These are phyloP conservation scores for Unio delphinus DNA, from an alignment of 2,888 invertebrate species.

Conservation along the genomic window DNA sequence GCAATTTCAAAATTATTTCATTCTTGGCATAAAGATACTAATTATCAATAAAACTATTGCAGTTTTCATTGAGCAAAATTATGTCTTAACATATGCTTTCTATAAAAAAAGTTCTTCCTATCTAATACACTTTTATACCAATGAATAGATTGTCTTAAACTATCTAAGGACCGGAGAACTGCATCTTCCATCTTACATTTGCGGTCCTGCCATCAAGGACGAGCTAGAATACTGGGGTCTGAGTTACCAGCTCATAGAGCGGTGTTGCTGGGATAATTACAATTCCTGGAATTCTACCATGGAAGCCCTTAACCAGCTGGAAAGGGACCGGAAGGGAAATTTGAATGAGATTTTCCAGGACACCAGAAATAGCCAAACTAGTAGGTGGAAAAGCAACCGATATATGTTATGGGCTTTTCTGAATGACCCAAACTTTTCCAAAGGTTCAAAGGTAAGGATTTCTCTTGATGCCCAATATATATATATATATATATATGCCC, in stretches of 20 bases:
- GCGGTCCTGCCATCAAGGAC: conserved; percentile 43
- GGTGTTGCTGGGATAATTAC: conserved; percentile 58
- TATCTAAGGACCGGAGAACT: conserved; percentile 47
- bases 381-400: conserved; percentile 23
- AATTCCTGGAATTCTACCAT: conserved; percentile 54
- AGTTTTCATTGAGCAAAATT: no score
- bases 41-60: no score
- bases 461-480: background rate
- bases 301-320: conserved; percentile 38
- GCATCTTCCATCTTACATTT: conserved; percentile 45
- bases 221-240: conserved; percentile 61
- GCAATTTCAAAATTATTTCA: no score
- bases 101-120: no score
- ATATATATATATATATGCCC: no score
- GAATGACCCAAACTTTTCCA: conserved; percentile 44
- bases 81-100: no score
- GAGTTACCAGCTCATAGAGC: conserved; percentile 44
- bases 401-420: conserved; percentile 42
- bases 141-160: conserved; percentile 35
- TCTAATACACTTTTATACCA: no score
- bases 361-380: conserved; percentile 1
- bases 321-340: conserved; percentile 39
- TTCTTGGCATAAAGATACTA: no score
- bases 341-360: conserved; percentile 7
- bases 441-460: conserved; percentile 45